Base-by-base conservation (phyloP, 1,140 invertebrate species). In the Hyphantria cunea region DNA sequence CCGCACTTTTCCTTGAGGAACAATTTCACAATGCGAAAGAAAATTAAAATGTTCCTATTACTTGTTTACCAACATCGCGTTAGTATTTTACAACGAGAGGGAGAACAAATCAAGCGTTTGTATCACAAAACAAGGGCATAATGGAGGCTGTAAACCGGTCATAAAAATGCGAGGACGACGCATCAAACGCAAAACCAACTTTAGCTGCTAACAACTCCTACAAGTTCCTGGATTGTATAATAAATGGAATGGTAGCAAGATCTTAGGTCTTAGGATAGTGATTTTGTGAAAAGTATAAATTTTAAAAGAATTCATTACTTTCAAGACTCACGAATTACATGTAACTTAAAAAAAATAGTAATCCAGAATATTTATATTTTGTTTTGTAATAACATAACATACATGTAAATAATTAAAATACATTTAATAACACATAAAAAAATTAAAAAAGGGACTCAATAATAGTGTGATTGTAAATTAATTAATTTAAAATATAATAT, bases 71-170 rank as follows among this genome's bases (percentile, higher is more conserved):
- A 60, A 44, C 33, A 50, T 12, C 11, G 25, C 13, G 37, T 44
- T 17, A 13, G 33, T 31, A 39, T 32, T n/a, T 41, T 39, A 52
- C 58, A 32, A 17, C 61, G 17, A 12, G 15, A 14, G 49, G 42
- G 55, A 25, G 48, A 53, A 58, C 49, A 52, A 58, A 58, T 58
- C 55, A 53, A 58, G 63, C 45, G 48, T 15, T 39, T 31, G 52
- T 39, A 45, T 59, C 54, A 50, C 61, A 56, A 42, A 54, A 63
- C 66, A 63, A 53, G 13, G 14, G 56, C 44, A 64, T 64, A 66
- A 65, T 64, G 44, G 52, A 9, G 56, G 62, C 53, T 65, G 67
- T 65, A 69, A 69, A 69, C 33, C 48, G 67, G 52, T 58, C 49
- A 65, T 69, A 69, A 69, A 68, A 63, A 68, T 50, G 48, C 42